Conservation (phyloP, 1,140 invertebrate genomes). For the Trypoxylus dichotomus region DNA sequence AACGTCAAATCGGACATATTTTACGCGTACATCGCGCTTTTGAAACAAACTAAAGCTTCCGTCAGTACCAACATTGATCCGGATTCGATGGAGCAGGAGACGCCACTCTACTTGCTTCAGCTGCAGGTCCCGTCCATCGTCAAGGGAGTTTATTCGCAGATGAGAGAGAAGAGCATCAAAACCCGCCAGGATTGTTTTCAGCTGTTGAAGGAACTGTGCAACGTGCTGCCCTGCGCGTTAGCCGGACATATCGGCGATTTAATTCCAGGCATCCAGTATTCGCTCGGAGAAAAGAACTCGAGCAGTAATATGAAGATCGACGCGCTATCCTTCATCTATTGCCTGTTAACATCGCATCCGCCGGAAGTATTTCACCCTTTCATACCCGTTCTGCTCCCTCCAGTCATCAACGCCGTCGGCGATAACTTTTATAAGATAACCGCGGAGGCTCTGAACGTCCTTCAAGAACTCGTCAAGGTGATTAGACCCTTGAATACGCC, state of each 20-base stretch:
- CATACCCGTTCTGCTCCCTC: constrained; percentile 81
- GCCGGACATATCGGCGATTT: constrained; percentile 82
- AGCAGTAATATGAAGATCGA: constrained; percentile 99
- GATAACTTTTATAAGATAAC: constrained; percentile 99
- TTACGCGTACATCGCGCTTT: constrained; percentile 91
- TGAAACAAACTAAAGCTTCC: constrained; percentile 83
- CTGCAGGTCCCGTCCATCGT: constrained; percentile 72
- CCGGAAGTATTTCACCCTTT: constrained; percentile 79
- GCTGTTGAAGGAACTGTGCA: constrained; percentile 86
- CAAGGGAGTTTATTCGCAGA: constrained; percentile 83
- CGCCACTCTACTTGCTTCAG: constrained; percentile 70
- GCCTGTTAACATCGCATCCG: constrained; percentile 81
- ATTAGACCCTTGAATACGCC: constrained; percentile 81
- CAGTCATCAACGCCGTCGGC: constrained; percentile 83
- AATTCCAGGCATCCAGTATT: constrained; percentile 89
- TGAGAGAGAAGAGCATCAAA: constrained; percentile 94
- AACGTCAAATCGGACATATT: constrained; percentile 99
- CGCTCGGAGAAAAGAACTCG: constrained; percentile 89
- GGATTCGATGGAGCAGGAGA: constrained; percentile 76
- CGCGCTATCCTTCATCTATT: constrained; percentile 90
- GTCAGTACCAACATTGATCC: constrained; percentile 66
- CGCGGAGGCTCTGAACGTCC: constrained; percentile 88
- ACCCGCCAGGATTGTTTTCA: constrained; percentile 90
- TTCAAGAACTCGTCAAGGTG: constrained; percentile 94
- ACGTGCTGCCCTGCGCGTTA: constrained; percentile 86